phyloP scores from a whole-genome alignment of 1,140 invertebrate species.

The Panagrolaimus sp. region DNA sequence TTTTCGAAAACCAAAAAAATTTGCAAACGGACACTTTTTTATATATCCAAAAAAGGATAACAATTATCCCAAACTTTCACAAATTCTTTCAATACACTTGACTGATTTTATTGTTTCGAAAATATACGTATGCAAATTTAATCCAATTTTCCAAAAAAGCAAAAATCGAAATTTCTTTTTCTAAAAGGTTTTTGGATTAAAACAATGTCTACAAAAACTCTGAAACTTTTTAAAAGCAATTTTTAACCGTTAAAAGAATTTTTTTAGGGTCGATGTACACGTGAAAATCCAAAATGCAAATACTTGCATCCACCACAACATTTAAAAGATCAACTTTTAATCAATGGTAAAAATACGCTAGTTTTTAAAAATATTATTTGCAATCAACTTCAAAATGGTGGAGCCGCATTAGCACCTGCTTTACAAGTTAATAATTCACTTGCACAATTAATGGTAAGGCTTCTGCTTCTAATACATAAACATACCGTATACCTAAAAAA shows the following conservation, averaged over 20 bases:
- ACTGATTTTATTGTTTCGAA: no score
- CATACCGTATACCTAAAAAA: neutral
- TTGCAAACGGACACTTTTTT: no score
- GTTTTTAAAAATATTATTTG: constrained; percentile 71
- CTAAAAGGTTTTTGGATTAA: neutral
- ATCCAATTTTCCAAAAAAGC: no score
- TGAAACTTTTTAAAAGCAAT: neutral
- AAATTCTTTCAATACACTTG: no score
- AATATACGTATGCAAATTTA: no score
- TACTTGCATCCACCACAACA: constrained; percentile 97
- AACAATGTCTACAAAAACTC: neutral
- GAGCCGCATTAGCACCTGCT: constrained; percentile 27
- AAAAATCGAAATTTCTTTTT: no score
- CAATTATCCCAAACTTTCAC: no score
- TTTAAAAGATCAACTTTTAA: constrained; percentile 96
- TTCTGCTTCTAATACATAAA: neutral
- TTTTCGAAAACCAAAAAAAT: no score
- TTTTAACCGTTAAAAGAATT: neutral
- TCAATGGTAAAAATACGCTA: constrained; percentile 98
- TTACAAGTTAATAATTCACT: constrained; percentile 26
- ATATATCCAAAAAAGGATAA: no score
- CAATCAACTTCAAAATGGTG: constrained; percentile 39
- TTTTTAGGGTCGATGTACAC: constrained; percentile 90
- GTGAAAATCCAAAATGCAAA: constrained; percentile 99
- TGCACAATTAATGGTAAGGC: constrained; percentile 45